Percentiles rank a stretch among this genome's conserved stretches.
These are phyloP conservation scores for Malthinus flaveolus DNA, from an alignment of 2,888 invertebrate species.

Conservation along the genomic window DNA sequence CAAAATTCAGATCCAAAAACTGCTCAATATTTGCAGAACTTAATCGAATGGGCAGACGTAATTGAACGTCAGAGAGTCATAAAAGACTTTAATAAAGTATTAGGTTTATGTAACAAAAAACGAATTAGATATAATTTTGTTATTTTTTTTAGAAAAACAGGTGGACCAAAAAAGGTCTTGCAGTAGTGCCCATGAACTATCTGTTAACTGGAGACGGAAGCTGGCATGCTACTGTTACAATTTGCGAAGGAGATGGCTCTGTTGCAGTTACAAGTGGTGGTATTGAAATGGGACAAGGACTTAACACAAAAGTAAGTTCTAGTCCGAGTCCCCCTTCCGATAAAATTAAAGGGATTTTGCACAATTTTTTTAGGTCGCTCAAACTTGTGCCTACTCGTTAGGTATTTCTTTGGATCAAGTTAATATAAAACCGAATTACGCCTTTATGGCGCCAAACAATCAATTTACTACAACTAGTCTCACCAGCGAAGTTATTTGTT, in stretches of 20 bases:
- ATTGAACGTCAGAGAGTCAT: slow-evolving; percentile 59
- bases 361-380: background rate
- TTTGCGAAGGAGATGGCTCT: background rate
- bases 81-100: slow-evolving; percentile 62
- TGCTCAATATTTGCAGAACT: slow-evolving; percentile 59
- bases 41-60: slow-evolving; percentile 63
- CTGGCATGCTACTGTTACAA: background rate
- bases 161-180: background rate
- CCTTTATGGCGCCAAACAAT: background rate
- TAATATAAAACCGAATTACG: background rate
- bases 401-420: background rate
- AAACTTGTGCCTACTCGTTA: background rate
- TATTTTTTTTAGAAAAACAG: background rate
- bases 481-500: background rate
- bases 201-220: background rate
- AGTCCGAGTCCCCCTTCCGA: too few species aligned
- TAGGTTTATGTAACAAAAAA: too few species aligned
- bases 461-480: background rate
- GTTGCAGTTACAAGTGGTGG: background rate
- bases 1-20: slow-evolving; percentile 47
- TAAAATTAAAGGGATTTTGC: too few species aligned
- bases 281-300: background rate
- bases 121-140: background rate
- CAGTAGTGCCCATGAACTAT: background rate
- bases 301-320: background rate